These are phyloP conservation scores for Centropus unirufus DNA, from an alignment of 2,113 vertebrate genomes.

Conservation along the genomic window DNA sequence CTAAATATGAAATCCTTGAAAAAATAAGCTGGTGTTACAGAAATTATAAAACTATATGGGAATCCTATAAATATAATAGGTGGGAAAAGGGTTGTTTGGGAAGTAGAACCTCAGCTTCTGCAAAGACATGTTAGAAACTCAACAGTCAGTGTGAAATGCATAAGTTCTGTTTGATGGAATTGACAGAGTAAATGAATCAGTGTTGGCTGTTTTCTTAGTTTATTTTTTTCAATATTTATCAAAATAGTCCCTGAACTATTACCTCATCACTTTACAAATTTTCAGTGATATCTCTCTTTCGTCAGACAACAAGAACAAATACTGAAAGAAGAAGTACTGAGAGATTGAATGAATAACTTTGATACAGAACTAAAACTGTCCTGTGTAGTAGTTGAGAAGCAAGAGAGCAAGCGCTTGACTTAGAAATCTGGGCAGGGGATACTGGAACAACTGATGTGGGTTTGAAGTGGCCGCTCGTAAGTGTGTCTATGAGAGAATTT, in stretches of 20 bases:
- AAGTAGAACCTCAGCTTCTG: neutral
- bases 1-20: neutral
- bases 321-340: fast-evolving
- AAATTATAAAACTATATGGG: neutral
- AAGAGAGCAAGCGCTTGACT: neutral
- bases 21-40: neutral
- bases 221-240: neutral
- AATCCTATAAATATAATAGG: neutral
- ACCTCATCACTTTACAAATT: neutral
- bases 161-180: neutral
- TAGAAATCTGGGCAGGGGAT: neutral
- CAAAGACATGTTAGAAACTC: neutral
- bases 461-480: neutral
- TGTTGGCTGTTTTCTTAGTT: neutral
- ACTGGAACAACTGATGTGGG: fast-evolving
- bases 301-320: neutral
- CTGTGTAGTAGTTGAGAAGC: neutral
- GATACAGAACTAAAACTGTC: neutral
- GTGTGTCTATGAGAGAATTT: neutral
- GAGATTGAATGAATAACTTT: neutral
- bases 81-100: neutral
- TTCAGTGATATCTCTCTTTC: neutral
- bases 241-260: neutral
- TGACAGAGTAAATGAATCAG: neutral
- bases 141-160: neutral